Evolutionary conservation across 2,888 invertebrate species (phyloP).

Genomic region (Pristionchus entomophagus): DNA sequence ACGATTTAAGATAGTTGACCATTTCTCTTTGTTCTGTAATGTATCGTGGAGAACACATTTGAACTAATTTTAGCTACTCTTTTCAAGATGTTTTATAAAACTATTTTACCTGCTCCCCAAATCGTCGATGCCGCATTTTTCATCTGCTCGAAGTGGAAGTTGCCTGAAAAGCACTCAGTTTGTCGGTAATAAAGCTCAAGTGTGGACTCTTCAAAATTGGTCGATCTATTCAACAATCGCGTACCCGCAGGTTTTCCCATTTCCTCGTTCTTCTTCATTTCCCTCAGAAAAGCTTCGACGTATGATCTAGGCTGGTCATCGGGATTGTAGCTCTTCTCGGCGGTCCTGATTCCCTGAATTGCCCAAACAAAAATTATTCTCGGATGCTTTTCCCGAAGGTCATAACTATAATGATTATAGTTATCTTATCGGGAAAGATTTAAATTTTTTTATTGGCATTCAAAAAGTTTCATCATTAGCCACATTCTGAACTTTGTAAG

Average conservation of each 20-base stretch:
- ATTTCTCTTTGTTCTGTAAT: background rate
- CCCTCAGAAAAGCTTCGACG: constrained; percentile 9
- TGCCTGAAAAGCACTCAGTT: background rate
- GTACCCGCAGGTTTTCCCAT: background rate
- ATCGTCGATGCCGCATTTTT: background rate
- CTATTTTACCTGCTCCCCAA: constrained; percentile 26
- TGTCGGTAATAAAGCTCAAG: too few relatives aligned
- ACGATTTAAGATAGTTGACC: background rate
- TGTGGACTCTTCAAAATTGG: background rate
- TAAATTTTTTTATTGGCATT: too few relatives aligned
- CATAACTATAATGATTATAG: too few relatives aligned
- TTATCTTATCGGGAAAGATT: too few relatives aligned
- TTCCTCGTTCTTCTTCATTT: constrained; percentile 37
- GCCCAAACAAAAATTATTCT: too few relatives aligned
- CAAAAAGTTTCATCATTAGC: too few relatives aligned
- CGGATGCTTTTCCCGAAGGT: too few relatives aligned
- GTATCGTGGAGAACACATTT: background rate
- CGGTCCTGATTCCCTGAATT: background rate
- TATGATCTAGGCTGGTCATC: background rate
- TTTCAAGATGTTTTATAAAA: background rate
- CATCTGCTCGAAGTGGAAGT: background rate
- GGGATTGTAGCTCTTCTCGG: background rate
- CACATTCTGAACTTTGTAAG: too few relatives aligned
- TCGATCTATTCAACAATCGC: background rate
- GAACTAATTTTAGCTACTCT: background rate